Evolutionary conservation across 1,140 invertebrate genomes (phyloP), one percentile per base, ranked within the genome.

Genomic region (Anadara kagoshimensis): DNA sequence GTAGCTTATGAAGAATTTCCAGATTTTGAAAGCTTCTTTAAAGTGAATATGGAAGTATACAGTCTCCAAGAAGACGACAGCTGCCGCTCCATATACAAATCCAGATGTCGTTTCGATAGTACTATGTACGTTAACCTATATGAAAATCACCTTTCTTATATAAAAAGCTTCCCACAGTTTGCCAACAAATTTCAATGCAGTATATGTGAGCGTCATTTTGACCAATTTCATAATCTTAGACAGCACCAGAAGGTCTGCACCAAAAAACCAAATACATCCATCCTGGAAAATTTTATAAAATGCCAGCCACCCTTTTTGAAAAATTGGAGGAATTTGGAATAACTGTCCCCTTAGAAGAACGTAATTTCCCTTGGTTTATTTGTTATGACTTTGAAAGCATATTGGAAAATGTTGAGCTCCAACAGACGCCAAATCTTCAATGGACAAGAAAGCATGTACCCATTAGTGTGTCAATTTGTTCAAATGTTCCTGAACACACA

Each of bases 241-340:
- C 56, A 41, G 16, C 63, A 73, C 26, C 45, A 67, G 44, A 43
- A 57, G 2, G 61, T 8, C 36, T 73, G 71, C 43, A 43, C 29
- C 5, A 18, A 22, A 57, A 53, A 58, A 73, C 63, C 22, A 59
- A 67, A 51, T 49, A 41, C 14, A 16, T 51, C 11, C 54, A 24
- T 45, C 64, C 56, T 18, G 71, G 64, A 5, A 64, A 64, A 49
- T 73, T 61, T 36, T 43, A 73, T 29, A 29, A n/a, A n/a, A n/a
- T 29, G 1, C 43, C 16, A 26, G 1, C 22, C 22, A 41, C 41
- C 26, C 11, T 72, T 5, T 72, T 72, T 44, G 62, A 64, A 18
- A 56, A 72, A n/a, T 62, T 73, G 41, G 71, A 73, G 20, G 54
- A 67, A 54, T 29, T 51, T 41, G 71, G 57, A 24, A 67, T 73